Percentiles rank a stretch among this genome's conserved stretches.
Evolutionary conservation across 1,140 invertebrate species (phyloP).

Genomic region (Philotrypesis tridentata): DNA sequence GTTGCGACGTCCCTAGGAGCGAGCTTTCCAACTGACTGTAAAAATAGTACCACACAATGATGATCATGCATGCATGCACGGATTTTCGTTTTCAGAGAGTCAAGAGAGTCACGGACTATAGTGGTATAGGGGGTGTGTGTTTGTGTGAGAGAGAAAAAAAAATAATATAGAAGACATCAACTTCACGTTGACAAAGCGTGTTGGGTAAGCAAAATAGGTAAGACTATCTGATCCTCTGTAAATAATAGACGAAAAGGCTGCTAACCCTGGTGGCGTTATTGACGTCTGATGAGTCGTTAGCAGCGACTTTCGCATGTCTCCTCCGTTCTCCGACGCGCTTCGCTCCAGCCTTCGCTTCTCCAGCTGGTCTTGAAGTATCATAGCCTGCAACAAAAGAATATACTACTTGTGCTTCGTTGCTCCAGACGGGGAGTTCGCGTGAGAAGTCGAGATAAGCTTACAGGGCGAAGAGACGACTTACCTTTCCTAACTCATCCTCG

Average conservation of each 20-base stretch:
- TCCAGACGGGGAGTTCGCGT: neutral
- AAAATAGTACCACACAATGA: constrained; percentile 57
- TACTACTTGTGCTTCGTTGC: neutral
- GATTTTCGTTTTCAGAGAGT: constrained; percentile 15
- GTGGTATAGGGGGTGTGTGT: neutral
- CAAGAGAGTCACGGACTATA: neutral
- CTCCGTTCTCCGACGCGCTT: constrained; percentile 67
- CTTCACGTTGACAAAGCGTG: neutral
- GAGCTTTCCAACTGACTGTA: constrained; percentile 66
- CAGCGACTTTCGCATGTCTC: constrained; percentile 63
- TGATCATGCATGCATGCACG: constrained; percentile 57
- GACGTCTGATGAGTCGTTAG: constrained; percentile 63
- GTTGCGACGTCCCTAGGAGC: constrained; percentile 58
- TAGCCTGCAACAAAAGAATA: constrained; percentile 59
- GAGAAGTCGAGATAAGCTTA: neutral
- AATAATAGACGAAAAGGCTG: constrained; percentile 7
- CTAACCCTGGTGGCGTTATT: constrained; percentile 67
- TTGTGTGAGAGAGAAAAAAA: neutral
- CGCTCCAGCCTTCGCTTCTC: constrained; percentile 68
- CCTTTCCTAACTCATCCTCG: constrained; percentile 75
- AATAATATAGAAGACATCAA: neutral
- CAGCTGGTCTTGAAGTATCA: constrained; percentile 69
- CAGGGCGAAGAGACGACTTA: constrained; percentile 38
- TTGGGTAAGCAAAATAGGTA: neutral
- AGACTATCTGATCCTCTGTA: neutral